Evolutionary conservation across 2,888 invertebrate genomes (phyloP), one percentile per base, ranked within the genome.

Genomic region (Cosmia trapezina): DNA sequence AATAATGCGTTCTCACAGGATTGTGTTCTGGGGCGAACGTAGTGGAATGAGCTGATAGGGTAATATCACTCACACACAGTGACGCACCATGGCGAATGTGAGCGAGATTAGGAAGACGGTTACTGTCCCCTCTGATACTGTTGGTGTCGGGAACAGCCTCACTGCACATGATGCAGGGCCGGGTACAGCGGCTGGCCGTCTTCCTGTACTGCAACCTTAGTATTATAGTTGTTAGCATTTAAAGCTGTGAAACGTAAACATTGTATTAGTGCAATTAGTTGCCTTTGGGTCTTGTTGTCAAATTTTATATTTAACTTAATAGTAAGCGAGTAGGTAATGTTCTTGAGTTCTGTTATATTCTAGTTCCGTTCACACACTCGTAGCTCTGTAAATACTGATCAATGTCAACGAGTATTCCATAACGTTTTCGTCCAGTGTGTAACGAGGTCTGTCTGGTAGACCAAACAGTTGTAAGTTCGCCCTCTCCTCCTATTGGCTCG

Each of bases 221-320:
- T 90, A 87, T 89, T 89, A 86, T 89, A 89, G 78, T 86, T 78
- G 82, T 88, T 89, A 89, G 89, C 84, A 86, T 71, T 60, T 87
- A 83, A 88, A 87, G 89, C 91, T 89, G 90, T 89, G 90, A 88
- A 86, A 87, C 83, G 81, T 86, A 83, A 85, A 84, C 87, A 89
- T 89, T 89, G 90, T 89, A 85, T 91, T 92, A 91, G 93, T 93
- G 94, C 93, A 94, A 94, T 92, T 92, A 90, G 89, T 90, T 89
- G 91, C 91, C 90, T 87, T 85, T 81, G 86, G 88, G 89, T 89
- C 83, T 90, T 90, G 90, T 91, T 89, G 90, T 91, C 90, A 89
- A 87, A 85, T 88, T 89, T 85, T 89, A 89, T 87, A 80, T 83
- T 81, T 78, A 81, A 76, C 68, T 70, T 73, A 74, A 63, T 73